Evolutionary conservation across 2,113 vertebrate species (phyloP).

Genomic region (Alexandromys fortis): DNA sequence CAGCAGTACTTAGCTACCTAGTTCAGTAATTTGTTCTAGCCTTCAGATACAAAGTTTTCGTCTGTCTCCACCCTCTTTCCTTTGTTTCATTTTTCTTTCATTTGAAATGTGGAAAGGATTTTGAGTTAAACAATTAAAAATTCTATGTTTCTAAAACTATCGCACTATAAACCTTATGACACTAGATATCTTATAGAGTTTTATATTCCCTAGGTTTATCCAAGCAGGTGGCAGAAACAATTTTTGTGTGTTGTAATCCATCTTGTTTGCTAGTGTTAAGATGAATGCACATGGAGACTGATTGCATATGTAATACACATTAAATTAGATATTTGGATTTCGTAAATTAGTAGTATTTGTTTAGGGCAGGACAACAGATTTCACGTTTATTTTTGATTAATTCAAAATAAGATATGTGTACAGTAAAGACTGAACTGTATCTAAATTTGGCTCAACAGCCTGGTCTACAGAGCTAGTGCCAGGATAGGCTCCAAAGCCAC

Average conservation of each 20-base stretch:
- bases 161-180: constrained; percentile 5
- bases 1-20: neutral
- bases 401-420: constrained; percentile 66
- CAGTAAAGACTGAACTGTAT: constrained; percentile 58
- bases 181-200: constrained; percentile 1
- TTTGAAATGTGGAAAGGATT: constrained; percentile 17
- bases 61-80: too few species aligned
- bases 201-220: constrained; percentile 34
- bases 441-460: constrained; percentile 71
- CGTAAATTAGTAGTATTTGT: constrained; percentile 60
- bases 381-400: constrained; percentile 74
- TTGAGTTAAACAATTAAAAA: neutral
- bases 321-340: constrained; percentile 48
- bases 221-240: neutral
- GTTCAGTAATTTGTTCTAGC: neutral
- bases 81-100: neutral
- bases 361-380: constrained; percentile 61
- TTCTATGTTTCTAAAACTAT: constrained; percentile 39
- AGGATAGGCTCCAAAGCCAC: too few species aligned
- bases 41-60: neutral
- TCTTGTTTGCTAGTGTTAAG: constrained; percentile 4
- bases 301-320: constrained; percentile 16
- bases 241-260: constrained; percentile 1
- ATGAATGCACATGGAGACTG: constrained; percentile 1
- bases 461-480: too few species aligned